These are phyloP conservation scores for Scaptomyza polygonia DNA, from an alignment of 2,888 invertebrate species.

Conservation along the genomic window DNA sequence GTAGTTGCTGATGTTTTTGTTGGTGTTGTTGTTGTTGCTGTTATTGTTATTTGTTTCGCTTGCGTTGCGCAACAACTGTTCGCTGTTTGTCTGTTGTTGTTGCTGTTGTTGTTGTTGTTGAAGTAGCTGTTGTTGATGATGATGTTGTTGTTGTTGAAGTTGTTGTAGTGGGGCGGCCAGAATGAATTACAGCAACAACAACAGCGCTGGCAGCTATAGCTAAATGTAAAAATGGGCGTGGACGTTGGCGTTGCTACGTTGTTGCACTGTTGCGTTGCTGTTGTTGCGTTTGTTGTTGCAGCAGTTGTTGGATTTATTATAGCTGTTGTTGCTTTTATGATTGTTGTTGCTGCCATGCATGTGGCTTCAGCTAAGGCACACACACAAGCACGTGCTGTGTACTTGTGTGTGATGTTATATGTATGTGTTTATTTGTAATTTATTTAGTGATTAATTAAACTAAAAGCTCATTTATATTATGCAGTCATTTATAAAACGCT, in stretches of 20 bases:
- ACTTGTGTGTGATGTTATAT: constrained; percentile 17
- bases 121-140: constrained; percentile 81
- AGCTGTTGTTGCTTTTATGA: not conserved
- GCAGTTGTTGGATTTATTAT: constrained; percentile 9
- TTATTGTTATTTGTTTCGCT: constrained; percentile 42
- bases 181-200: constrained; percentile 79
- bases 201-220: constrained; percentile 27
- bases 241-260: constrained; percentile 17
- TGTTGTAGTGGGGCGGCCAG: constrained; percentile 84
- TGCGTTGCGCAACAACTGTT: constrained; percentile 8
- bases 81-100: constrained; percentile 62
- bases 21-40: constrained; percentile 40
- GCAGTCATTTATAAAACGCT: constrained; percentile 68
- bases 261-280: constrained; percentile 11
- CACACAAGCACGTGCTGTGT: constrained; percentile 28
- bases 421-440: constrained; percentile 43
- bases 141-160: constrained; percentile 82
- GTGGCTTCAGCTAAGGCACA: constrained; percentile 33
- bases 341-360: constrained; percentile 54
- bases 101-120: constrained; percentile 55
- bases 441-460: constrained; percentile 76
- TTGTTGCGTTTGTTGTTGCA: constrained; percentile 1
- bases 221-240: constrained; percentile 18
- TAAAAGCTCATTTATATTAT: constrained; percentile 78
- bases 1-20: constrained; percentile 30